Conservation (phyloP, 2,797 vertebrate species). For the Arrhamphus sclerolepis region DNA sequence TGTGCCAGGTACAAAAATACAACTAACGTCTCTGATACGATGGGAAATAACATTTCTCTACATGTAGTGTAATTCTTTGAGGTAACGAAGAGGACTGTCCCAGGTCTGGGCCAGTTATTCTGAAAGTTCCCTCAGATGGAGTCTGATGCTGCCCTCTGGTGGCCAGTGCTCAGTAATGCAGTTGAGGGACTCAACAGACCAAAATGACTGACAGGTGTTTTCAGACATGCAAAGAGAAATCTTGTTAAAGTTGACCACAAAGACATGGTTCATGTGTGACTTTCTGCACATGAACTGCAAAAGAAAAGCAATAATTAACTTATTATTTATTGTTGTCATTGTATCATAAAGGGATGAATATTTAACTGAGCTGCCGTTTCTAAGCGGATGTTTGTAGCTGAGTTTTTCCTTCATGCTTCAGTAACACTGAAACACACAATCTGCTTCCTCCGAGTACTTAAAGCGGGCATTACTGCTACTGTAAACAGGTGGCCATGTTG, state of each 20-base stretch:
- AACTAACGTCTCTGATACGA: neutral
- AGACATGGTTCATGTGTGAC: neutral
- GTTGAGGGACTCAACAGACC: no score
- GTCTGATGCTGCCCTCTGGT: neutral
- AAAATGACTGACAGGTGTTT: no score
- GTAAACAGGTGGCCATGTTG: neutral
- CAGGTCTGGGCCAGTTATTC: neutral
- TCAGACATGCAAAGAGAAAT: neutral
- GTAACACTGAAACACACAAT: no score
- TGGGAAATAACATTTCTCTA: neutral
- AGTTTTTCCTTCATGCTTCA: neutral
- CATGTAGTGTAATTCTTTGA: neutral
- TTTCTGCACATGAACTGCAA: neutral
- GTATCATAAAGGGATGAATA: conserved; percentile 19
- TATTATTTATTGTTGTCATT: conserved; percentile 28
- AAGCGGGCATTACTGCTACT: neutral
- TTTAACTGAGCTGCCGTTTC: conserved; percentile 20
- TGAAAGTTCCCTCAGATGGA: no score
- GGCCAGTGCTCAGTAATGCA: neutral
- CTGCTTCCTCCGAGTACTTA: neutral
- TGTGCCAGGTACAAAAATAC: neutral
- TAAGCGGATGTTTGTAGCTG: neutral
- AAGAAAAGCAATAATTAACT: conserved; percentile 14
- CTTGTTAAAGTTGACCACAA: neutral
- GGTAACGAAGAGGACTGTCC: neutral